Evolutionary conservation across 2,797 vertebrate species (phyloP).

Genomic region (Arctocebus calabarensis): DNA sequence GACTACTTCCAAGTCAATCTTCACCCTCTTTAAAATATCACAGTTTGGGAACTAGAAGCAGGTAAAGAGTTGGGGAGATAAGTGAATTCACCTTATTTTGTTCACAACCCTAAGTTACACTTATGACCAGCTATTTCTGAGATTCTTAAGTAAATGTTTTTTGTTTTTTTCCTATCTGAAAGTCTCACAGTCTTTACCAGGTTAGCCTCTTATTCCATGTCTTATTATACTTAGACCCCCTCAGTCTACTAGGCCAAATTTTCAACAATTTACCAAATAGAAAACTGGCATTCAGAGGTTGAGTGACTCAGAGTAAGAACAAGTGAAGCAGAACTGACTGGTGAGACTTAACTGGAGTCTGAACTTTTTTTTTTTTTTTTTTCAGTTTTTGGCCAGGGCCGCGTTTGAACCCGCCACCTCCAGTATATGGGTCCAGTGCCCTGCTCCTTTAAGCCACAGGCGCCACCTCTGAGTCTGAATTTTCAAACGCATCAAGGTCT

Average conservation of each 20-base stretch:
- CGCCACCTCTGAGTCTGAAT: neutral
- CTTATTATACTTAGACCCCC: neutral
- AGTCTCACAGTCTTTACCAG: neutral
- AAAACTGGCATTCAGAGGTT: slow-evolving; percentile 33
- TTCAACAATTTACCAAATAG: neutral
- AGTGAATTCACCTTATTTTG: slow-evolving; percentile 15
- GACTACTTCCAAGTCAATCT: neutral
- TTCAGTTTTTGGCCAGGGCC: too few relatives aligned
- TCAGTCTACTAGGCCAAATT: neutral
- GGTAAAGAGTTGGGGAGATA: neutral
- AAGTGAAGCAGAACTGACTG: neutral
- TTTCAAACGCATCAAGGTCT: neutral
- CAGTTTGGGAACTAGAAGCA: slow-evolving; percentile 7
- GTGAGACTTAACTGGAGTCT: slow-evolving; percentile 27
- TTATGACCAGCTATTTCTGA: slow-evolving; percentile 9
- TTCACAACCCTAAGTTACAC: slow-evolving; percentile 3
- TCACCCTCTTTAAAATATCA: slow-evolving; percentile 1
- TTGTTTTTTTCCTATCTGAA: neutral
- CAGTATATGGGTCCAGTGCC: too few relatives aligned
- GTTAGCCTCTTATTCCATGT: neutral
- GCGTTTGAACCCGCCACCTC: too few relatives aligned
- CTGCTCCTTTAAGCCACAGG: too few relatives aligned
- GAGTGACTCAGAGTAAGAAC: neutral
- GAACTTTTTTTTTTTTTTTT: neutral
- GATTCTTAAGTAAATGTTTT: neutral